Conservation (phyloP, 2,888 invertebrate genomes). For the Zygaena filipendulae region DNA sequence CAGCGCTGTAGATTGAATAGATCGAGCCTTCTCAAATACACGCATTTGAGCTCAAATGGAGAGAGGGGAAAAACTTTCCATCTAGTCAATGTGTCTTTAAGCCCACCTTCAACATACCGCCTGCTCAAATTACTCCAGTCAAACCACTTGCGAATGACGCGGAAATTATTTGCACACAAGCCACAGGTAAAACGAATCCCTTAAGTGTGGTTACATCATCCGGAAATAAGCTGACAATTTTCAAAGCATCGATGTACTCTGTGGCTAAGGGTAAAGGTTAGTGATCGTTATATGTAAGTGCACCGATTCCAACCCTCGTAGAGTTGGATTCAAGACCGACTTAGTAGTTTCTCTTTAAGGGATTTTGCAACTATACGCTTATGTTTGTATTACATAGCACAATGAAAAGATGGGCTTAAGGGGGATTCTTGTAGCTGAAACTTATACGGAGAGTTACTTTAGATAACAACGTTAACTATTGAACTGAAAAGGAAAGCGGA, state of each 20-base stretch:
- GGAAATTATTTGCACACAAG: constrained; percentile 2
- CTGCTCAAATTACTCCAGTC: constrained; percentile 25
- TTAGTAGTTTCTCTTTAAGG: constrained; percentile 24
- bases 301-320: not conserved
- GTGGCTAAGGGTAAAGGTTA: too few relatives aligned
- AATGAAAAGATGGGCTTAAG: constrained; percentile 22
- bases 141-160: not conserved
- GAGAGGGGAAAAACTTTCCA: constrained; percentile 28
- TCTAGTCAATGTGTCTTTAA: constrained; percentile 57
- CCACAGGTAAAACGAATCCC: constrained; percentile 8
- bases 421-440: constrained; percentile 25
- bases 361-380: constrained; percentile 21
- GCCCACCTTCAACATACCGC: constrained; percentile 44
- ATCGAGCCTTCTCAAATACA: too few relatives aligned
- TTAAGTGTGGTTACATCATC: constrained; percentile 8
- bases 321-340: too few relatives aligned
- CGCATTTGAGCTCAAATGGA: too few relatives aligned
- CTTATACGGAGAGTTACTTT: too few relatives aligned
- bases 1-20: too few relatives aligned
- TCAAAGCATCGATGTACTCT: constrained; percentile 10
- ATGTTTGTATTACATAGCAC: constrained; percentile 22
- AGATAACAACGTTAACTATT: too few relatives aligned
- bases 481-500: too few relatives aligned
- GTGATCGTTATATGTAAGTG: too few relatives aligned
- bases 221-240: constrained; percentile 10